Conservation (phyloP, 2,113 vertebrate genomes). For the Scophthalmus maximus region DNA sequence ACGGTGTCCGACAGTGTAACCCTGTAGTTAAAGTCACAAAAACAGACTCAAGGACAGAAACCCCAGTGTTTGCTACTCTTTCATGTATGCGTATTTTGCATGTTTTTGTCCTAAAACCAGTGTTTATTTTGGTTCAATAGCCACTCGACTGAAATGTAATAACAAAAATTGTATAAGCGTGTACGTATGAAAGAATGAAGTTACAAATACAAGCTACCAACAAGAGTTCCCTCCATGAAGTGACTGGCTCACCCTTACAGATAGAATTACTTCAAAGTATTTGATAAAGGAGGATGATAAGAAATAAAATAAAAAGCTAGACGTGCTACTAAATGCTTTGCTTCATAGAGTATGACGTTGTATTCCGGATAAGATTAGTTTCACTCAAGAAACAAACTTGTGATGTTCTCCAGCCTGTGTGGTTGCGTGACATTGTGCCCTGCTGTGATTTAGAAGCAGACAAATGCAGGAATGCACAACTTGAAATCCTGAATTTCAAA, state of each 20-base stretch:
- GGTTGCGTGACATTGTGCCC: slow-evolving; percentile 11
- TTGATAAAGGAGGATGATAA: background rate
- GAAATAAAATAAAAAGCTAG: background rate
- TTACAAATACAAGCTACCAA: background rate
- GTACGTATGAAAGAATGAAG: background rate
- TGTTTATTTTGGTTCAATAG: no score
- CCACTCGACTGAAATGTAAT: no score
- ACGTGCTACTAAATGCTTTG: background rate
- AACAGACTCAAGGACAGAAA: no score
- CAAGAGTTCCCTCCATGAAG: background rate
- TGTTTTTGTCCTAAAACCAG: no score
- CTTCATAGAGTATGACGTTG: slow-evolving; percentile 6
- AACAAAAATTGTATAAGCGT: no score
- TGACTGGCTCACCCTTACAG: background rate
- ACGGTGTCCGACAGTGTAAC: no score
- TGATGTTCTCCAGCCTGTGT: background rate
- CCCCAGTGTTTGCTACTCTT: no score
- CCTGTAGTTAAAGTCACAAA: no score
- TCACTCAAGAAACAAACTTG: slow-evolving; percentile 11
- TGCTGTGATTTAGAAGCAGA: slow-evolving; percentile 1
- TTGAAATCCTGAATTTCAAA: background rate
- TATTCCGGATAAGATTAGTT: slow-evolving; percentile 3
- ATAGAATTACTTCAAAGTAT: background rate
- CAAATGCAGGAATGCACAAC: slow-evolving; percentile 4
- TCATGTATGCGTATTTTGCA: no score